These are phyloP conservation scores for Aphelocoma californica DNA, from an alignment of 2,797 vertebrate species.

Conservation along the genomic window DNA sequence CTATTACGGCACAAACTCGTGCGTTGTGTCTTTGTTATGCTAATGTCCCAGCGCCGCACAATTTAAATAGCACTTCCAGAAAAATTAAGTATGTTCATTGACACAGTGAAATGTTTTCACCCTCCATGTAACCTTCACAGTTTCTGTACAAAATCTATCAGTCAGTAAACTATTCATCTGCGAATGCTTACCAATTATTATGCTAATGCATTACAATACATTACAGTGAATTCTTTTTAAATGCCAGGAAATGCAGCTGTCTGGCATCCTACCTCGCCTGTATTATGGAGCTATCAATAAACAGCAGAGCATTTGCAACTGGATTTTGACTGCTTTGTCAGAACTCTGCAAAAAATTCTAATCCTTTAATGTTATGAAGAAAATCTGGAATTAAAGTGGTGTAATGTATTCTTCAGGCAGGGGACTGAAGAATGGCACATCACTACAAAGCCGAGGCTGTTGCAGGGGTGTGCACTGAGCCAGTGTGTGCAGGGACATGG, in stretches of 20 bases:
- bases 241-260: slow-evolving; percentile 78
- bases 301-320: slow-evolving; percentile 67
- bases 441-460: neutral
- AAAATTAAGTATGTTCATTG: slow-evolving; percentile 86
- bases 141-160: slow-evolving; percentile 85
- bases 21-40: slow-evolving; percentile 80
- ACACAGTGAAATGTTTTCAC: slow-evolving; percentile 85
- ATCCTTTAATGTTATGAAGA: neutral
- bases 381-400: neutral
- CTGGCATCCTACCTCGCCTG: slow-evolving; percentile 66
- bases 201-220: slow-evolving; percentile 85
- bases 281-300: slow-evolving; percentile 77
- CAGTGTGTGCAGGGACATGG: rapidly evolving
- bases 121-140: slow-evolving; percentile 82
- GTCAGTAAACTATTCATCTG: slow-evolving; percentile 87
- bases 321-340: slow-evolving; percentile 60
- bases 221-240: slow-evolving; percentile 83
- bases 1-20: slow-evolving; percentile 61
- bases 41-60: slow-evolving; percentile 72
- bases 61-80: slow-evolving; percentile 81
- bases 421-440: neutral
- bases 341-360: neutral
- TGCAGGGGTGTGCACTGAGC: neutral
- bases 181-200: slow-evolving; percentile 87
- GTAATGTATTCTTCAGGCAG: neutral